Percentiles rank a stretch among this genome's conserved stretches.
phyloP scores from a whole-genome alignment of 2,888 invertebrate species.

The Drosophila mulleri region DNA sequence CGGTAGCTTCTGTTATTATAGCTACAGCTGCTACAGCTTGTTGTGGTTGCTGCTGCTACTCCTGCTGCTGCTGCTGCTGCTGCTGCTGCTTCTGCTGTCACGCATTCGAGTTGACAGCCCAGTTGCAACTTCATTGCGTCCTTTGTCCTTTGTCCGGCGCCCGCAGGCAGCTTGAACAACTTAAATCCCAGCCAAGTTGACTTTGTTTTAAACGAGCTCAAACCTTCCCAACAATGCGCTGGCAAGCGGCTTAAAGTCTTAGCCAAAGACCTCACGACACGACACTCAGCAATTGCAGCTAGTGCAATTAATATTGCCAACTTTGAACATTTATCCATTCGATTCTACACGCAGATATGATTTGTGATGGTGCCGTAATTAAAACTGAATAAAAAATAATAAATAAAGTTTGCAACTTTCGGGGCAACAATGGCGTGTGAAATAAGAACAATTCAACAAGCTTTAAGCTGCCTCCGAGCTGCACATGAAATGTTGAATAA shows the following conservation, averaged over 20 bases:
- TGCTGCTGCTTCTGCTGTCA: slow-evolving; percentile 45
- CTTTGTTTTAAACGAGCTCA: slow-evolving; percentile 33
- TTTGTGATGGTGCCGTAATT: slow-evolving; percentile 12
- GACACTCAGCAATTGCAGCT: slow-evolving; percentile 25
- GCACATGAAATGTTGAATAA: no score
- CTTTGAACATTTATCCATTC: slow-evolving; percentile 38
- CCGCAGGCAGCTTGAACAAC: slow-evolving; percentile 47
- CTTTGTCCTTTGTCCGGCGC: slow-evolving; percentile 16
- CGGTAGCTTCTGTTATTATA: slow-evolving; percentile 40
- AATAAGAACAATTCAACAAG: not conserved
- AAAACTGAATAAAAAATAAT: slow-evolving; percentile 2
- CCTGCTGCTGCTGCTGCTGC: slow-evolving; percentile 12
- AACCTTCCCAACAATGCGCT: slow-evolving; percentile 9
- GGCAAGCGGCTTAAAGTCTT: slow-evolving; percentile 50
- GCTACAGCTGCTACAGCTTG: slow-evolving; percentile 8
- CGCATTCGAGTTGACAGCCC: slow-evolving; percentile 53
- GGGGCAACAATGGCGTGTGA: not conserved
- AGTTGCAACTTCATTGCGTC: not conserved
- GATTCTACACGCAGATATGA: slow-evolving; percentile 13
- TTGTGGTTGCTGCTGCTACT: slow-evolving; percentile 6
- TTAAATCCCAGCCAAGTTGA: slow-evolving; percentile 46
- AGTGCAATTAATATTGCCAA: slow-evolving; percentile 35
- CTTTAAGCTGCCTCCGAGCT: not conserved
- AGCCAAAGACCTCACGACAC: slow-evolving; percentile 5
- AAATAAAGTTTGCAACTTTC: not conserved